Conservation (phyloP, 2,888 invertebrate species). For the Onchidella celtica region DNA sequence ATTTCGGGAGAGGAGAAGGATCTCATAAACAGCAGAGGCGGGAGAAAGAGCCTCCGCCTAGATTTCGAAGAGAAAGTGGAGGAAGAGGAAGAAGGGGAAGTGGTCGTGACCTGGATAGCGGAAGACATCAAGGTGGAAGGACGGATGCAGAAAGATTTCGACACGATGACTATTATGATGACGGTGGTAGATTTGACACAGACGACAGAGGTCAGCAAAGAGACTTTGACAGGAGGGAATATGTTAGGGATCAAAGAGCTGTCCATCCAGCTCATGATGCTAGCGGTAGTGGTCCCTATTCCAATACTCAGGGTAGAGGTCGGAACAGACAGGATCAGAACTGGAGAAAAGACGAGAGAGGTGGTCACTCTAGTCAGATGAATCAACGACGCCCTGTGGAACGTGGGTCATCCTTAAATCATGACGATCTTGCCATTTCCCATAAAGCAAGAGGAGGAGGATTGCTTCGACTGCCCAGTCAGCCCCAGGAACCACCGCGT, state of each 20-base stretch:
- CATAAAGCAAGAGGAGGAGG: constrained; percentile 28
- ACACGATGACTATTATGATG: not conserved
- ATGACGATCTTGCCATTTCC: constrained; percentile 29
- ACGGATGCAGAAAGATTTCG: not conserved
- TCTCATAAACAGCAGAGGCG: constrained; percentile 6
- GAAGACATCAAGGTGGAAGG: constrained; percentile 1
- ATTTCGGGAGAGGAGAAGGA: not conserved
- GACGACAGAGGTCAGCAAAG: not conserved
- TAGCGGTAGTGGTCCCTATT: not conserved
- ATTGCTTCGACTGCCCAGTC: constrained; percentile 15
- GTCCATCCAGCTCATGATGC: constrained; percentile 46
- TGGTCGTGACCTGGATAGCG: constrained; percentile 5
- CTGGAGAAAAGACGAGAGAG: not conserved
- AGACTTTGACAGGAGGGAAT: not conserved
- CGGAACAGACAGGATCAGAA: not conserved
- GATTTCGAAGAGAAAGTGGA: constrained; percentile 45
- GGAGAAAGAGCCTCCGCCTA: constrained; percentile 39
- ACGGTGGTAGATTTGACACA: not conserved
- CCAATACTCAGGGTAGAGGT: constrained; percentile 18
- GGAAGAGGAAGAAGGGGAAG: constrained; percentile 15
- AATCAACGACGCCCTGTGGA: not conserved
- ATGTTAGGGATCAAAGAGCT: constrained; percentile 25
- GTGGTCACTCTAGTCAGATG: not conserved
- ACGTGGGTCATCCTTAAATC: not conserved
- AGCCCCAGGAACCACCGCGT: constrained; percentile 42